A percentile compares a stretch with the other conserved stretches of the same genome.
Conservation (phyloP, 1,140 invertebrate species). For the Wasmannia auropunctata region DNA sequence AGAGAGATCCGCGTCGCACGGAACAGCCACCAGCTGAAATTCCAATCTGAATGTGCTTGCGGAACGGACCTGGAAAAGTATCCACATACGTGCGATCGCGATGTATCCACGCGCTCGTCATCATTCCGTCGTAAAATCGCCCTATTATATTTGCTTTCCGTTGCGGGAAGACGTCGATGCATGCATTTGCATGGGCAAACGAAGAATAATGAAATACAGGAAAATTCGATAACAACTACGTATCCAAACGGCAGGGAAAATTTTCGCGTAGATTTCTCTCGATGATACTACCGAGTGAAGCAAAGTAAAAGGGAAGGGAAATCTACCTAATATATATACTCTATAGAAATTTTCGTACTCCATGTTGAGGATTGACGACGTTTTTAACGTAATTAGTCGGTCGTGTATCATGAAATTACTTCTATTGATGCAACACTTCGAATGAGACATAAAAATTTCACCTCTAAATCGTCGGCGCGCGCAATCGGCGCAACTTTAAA, state of each 20-base stretch:
- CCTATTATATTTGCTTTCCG: constrained; percentile 61
- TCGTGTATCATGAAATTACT: background rate
- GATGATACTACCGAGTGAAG: background rate
- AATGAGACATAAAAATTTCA: constrained; percentile 8
- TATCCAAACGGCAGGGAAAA: background rate
- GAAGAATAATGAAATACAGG: constrained; percentile 4
- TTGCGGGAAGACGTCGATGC: constrained; percentile 48
- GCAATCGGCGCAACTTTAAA: constrained; percentile 40
- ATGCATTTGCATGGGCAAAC: background rate
- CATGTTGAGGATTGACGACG: background rate
- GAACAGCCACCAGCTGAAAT: constrained; percentile 51
- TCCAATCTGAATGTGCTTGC: constrained; percentile 57
- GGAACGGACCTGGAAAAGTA: background rate
- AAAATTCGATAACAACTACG: constrained; percentile 13
- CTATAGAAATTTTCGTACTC: background rate
- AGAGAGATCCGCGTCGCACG: constrained; percentile 6
- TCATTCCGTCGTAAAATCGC: constrained; percentile 52
- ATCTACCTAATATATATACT: too few species aligned
- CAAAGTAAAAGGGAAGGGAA: background rate
- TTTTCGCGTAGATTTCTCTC: background rate
- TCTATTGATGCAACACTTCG: background rate
- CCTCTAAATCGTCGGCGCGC: background rate
- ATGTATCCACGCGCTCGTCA: constrained; percentile 21
- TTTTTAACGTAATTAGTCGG: constrained; percentile 21
- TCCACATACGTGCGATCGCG: background rate